Base-by-base conservation (phyloP, 2,888 invertebrate species). In the Lepidonotus clava region DNA sequence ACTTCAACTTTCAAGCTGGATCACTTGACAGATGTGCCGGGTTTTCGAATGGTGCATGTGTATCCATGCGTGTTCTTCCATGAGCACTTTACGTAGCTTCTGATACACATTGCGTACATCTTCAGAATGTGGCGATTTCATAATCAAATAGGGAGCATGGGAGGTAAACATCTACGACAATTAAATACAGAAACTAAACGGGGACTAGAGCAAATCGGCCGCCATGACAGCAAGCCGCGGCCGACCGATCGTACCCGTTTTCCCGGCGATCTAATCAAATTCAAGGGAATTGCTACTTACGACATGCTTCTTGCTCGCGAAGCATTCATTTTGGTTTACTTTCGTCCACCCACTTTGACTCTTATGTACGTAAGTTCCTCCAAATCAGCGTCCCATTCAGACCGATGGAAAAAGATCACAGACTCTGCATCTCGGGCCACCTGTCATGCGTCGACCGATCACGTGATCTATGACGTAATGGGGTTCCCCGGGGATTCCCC, bases 231-330 rank as follows among this genome's bases (percentile, higher is more conserved):
- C 51, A 11, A 51, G 11, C 14, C 51, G 11, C 11, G 21, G 51
- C 21, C 11, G 14, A 21, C 51, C 14, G 51, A 51, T 21, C 51
- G 51, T 11, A 14, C 51, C 21, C 51, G 21, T 14, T 21, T 21
- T 14, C 14, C 51, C 14, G 21, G 51, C 21, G 51, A 51, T 21
- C 11, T 21, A 51, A 51, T 66, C 66, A 24, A 24, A 8, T 24
- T 28, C 41, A 71, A 18, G 18, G 32, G 24, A 24, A 85, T 24
- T 71, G 67, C 18, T 83, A 86, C 86, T 86, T 83, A 86, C 86
- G 86, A 86, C 86, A 86, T 86, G 41, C 86, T 86, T 34, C 86
- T 56, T 11, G 83, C 86, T 28, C 86, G 56, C 84, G 83, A 84
- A 32, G 86, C 84, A 41, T 61, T 86, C 86, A 86, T 86, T 83